Evolutionary conservation across 2,888 invertebrate species (phyloP).

Genomic region (Parelbella ahira): DNA sequence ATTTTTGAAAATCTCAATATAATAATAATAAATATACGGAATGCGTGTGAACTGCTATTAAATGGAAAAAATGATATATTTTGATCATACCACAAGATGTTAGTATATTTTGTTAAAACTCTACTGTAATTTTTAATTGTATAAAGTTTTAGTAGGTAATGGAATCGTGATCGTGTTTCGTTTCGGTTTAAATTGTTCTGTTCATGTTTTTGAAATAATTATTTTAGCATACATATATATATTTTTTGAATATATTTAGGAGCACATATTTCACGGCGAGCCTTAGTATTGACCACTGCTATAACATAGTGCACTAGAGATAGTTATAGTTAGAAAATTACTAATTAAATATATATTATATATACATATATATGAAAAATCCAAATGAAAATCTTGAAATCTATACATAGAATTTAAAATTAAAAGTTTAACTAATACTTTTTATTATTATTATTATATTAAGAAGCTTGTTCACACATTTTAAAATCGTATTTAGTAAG

Average conservation of each 20-base stretch:
- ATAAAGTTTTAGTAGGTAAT: constrained; percentile 20
- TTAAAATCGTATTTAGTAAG: constrained; percentile 77
- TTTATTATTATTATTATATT: constrained; percentile 75
- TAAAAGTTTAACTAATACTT: constrained; percentile 78
- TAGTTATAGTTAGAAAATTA: constrained; percentile 75
- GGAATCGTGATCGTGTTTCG: constrained; percentile 6
- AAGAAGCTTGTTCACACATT: constrained; percentile 80
- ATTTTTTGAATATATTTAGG: constrained; percentile 32
- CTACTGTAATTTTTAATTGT: constrained; percentile 23
- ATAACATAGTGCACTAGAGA: constrained; percentile 75
- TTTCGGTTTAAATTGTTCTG: constrained; percentile 18
- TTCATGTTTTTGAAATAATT: constrained; percentile 16
- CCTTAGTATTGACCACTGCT: constrained; percentile 76
- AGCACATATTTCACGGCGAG: constrained; percentile 47
- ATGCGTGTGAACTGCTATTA: constrained; percentile 10
- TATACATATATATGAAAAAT: no score
- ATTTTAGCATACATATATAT: constrained; percentile 23
- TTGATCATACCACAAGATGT: constrained; percentile 26
- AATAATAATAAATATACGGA: constrained; percentile 17
- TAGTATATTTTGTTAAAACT: constrained; percentile 23
- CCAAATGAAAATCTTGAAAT: constrained; percentile 71
- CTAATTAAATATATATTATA: constrained; percentile 61
- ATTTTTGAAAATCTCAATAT: no score
- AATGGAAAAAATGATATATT: constrained; percentile 18
- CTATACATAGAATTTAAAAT: constrained; percentile 78